phyloP scores from a whole-genome alignment of 1,140 invertebrate species.

The Sweltsa coloradensis region DNA sequence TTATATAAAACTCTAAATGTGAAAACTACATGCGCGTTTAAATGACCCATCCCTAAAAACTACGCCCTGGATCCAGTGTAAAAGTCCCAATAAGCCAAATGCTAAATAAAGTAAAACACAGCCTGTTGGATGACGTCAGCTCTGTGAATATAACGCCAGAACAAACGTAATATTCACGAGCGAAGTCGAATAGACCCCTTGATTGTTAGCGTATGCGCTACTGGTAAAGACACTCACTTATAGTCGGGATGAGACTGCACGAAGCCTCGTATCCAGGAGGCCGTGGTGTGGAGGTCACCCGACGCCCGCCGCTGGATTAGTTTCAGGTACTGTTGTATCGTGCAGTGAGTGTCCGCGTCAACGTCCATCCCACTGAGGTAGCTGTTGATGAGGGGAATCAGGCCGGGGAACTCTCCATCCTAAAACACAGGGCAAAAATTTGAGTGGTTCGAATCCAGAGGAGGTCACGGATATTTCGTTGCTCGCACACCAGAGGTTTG shows the following conservation, averaged over 20 bases:
- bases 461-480: no score
- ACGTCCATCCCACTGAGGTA: slow-evolving; percentile 90
- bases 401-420: slow-evolving; percentile 83
- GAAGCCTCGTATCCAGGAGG: slow-evolving; percentile 86
- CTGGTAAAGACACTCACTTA: slow-evolving; percentile 42
- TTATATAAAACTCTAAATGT: no score
- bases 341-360: slow-evolving; percentile 93
- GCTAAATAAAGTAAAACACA: no score
- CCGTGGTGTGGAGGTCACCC: slow-evolving; percentile 76
- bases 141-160: not conserved
- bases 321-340: slow-evolving; percentile 91
- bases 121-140: not conserved
- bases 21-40: no score
- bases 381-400: slow-evolving; percentile 85
- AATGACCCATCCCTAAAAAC: no score
- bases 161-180: not conserved
- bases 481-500: no score
- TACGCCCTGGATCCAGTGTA: not conserved
- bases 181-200: not conserved
- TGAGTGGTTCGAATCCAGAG: no score
- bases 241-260: slow-evolving; percentile 83
- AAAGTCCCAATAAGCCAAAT: no score
- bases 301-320: slow-evolving; percentile 84
- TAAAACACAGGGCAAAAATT: slow-evolving; percentile 31
- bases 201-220: no score